Conservation (phyloP, 2,888 invertebrate genomes). For the Ectemnius continuus region DNA sequence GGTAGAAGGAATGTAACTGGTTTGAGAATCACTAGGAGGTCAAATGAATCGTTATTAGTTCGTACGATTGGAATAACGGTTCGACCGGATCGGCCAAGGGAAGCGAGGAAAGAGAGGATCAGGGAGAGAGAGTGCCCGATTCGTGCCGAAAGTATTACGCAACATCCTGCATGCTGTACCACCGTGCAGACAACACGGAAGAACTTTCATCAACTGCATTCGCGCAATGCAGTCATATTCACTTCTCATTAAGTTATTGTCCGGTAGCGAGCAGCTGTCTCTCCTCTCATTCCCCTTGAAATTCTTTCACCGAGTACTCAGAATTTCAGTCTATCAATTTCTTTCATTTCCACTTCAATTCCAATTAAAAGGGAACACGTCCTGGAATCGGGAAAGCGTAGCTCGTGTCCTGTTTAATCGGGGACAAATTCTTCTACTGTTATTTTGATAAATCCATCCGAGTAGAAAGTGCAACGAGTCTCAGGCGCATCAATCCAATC, state of each 20-base stretch:
- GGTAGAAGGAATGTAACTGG: no score
- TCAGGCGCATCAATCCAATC: neutral
- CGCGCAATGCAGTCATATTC: constrained; percentile 51
- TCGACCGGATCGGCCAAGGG: neutral
- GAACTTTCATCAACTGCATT: constrained; percentile 68
- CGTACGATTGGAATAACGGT: neutral
- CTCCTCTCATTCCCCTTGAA: no score
- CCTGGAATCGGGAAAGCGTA: neutral
- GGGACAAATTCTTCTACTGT: no score
- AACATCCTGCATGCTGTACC: constrained; percentile 39
- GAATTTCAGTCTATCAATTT: no score
- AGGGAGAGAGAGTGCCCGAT: constrained; percentile 27
- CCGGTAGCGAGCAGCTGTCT: no score
- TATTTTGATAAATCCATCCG: neutral
- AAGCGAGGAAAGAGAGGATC: constrained; percentile 6
- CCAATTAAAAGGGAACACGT: neutral
- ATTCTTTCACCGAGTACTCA: no score
- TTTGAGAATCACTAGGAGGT: no score
- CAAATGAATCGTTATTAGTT: no score
- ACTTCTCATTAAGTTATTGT: constrained; percentile 4
- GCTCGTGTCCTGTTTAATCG: neutral
- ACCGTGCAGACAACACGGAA: constrained; percentile 61
- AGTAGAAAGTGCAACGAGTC: neutral
- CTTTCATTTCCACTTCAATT: constrained; percentile 9
- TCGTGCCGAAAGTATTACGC: constrained; percentile 48